A percentile compares a stretch with the other conserved stretches of the same genome.
These are phyloP conservation scores for Drosophila birchii DNA, from an alignment of 2,888 invertebrate genomes.

Conservation along the genomic window DNA sequence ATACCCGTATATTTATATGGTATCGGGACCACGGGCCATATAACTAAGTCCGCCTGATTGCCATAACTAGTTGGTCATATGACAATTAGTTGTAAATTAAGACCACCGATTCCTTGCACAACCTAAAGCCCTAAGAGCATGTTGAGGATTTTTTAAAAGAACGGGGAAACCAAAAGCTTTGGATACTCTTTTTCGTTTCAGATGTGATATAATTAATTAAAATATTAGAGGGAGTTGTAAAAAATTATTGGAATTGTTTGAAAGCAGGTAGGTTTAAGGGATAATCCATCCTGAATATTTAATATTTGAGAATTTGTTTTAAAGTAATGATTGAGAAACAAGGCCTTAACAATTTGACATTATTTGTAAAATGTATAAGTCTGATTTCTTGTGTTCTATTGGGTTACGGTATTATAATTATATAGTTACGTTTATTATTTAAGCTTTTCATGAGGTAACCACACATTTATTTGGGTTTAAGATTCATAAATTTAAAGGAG, in stretches of 20 bases:
- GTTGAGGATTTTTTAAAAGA: conserved; percentile 28
- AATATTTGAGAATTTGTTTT: background rate
- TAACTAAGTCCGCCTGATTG: conserved; percentile 43
- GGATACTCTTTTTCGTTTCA: background rate
- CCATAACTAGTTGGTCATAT: conserved; percentile 79
- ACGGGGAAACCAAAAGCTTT: background rate
- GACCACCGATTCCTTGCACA: conserved; percentile 36
- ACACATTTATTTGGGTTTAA: too few species aligned
- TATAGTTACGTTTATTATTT: background rate
- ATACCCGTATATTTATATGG: conserved; percentile 41
- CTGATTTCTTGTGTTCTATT: background rate
- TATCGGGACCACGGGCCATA: conserved; percentile 30
- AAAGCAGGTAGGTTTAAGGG: too few species aligned
- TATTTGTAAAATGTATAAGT: background rate
- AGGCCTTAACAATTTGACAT: background rate
- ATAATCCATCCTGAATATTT: background rate
- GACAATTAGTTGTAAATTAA: conserved; percentile 82
- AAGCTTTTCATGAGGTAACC: background rate
- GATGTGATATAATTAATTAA: background rate
- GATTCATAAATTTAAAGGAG: too few species aligned
- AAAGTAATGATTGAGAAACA: background rate
- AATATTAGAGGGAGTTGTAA: background rate
- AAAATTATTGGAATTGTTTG: background rate
- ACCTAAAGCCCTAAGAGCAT: conserved; percentile 24
- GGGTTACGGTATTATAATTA: background rate